Base-by-base conservation (phyloP, 2,113 vertebrate species). In the Takifugu bimaculatus region DNA sequence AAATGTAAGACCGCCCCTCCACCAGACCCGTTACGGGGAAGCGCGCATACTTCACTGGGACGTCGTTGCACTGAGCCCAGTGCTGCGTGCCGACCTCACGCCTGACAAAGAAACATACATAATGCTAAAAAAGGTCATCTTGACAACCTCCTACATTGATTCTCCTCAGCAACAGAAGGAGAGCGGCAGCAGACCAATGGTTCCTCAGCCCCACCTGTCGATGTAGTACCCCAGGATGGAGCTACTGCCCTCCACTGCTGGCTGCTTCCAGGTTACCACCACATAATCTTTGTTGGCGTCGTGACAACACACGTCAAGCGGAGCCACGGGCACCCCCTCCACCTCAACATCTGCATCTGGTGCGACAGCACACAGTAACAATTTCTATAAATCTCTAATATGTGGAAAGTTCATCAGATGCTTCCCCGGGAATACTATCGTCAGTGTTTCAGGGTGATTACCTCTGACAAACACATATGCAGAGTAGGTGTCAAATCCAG, bases 221-320 rank as follows among this genome's bases (percentile, higher is more conserved):
- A 99, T 93, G 83, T 94, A 95, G 75, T 98, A 99, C 66, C 97
- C 97, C 1, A 98, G 82, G 75, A 99, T 93, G 76, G 91, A 32
- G 79, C 92, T 96, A 74, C 94, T 94, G 79, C 96, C 93, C 72
- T 99, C 96, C 0, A 97, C 91, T 52, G 96, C 94, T 0, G 97
- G 97, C 85, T 98, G 97, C 85, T 96, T 99, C 97, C 97, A 99
- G 63, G 95, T 96, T 57, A 99, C 91, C 79, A 96, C 94, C 79
- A 98, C 95, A 70, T 98, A 99, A 78, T 99, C 97, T 79, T 97
- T 99, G 85, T 99, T 99, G 80, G 93, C 94, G 79, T 99, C 97
- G 62, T 96, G 88, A 79, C 94, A 93, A 42, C 80, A 81, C 60
- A 98, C 96, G 71, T 97, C 95, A 75, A 99, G 83, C 2, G 97